Conservation (phyloP, 2,113 vertebrate genomes). For the Forbesichthys agassizii region DNA sequence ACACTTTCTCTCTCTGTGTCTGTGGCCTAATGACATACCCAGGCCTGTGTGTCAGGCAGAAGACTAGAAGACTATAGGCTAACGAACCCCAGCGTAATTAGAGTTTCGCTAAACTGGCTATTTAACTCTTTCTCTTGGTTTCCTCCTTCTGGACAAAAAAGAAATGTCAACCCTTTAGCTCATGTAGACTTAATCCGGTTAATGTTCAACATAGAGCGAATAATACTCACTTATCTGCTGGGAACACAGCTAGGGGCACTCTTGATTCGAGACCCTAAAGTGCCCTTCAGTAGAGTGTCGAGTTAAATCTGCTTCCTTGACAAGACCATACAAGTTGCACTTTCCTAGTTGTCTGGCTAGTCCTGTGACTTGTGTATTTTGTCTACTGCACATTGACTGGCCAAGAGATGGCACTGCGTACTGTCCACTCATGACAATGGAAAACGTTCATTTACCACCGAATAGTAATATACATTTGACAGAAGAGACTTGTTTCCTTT, state of each 20-base stretch:
- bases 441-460: too few relatives aligned
- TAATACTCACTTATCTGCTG: conserved; percentile 70
- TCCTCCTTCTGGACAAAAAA: conserved; percentile 60
- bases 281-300: conserved; percentile 23
- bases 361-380: too few relatives aligned
- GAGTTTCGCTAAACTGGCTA: conserved; percentile 64
- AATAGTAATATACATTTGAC: too few relatives aligned
- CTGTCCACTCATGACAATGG: too few relatives aligned
- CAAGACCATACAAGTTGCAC: background rate
- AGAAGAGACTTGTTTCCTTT: too few relatives aligned
- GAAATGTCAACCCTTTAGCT: conserved; percentile 60
- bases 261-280: conserved; percentile 23
- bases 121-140: conserved; percentile 56
- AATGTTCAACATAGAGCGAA: conserved; percentile 68
- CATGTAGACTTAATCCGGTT: conserved; percentile 72
- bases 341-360: too few relatives aligned
- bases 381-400: too few relatives aligned
- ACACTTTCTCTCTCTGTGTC: conserved; percentile 28
- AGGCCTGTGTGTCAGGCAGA: conserved; percentile 48
- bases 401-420: too few relatives aligned
- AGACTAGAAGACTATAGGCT: conserved; percentile 38
- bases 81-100: conserved; percentile 69
- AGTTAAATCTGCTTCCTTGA: conserved; percentile 36
- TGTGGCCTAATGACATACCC: conserved; percentile 62
- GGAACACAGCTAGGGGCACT: conserved; percentile 49